Percentiles rank a stretch among this genome's conserved stretches.
Conservation (phyloP, 2,113 vertebrate species). For the Ophiodon elongatus region DNA sequence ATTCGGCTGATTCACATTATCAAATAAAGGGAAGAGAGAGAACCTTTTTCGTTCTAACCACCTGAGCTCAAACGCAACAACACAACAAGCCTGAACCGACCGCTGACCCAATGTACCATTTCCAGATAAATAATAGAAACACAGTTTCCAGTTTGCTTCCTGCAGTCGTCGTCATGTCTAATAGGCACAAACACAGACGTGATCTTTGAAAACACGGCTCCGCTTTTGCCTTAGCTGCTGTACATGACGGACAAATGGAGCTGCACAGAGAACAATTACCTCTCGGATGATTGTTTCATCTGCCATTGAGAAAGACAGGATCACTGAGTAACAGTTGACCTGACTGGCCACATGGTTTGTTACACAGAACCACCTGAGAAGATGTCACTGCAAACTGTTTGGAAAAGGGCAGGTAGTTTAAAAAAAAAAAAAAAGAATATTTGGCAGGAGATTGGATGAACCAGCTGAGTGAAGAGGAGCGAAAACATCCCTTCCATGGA, state of each 20-base stretch:
- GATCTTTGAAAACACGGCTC: constrained; percentile 15
- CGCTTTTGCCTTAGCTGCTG: neutral
- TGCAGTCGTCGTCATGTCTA: constrained; percentile 26
- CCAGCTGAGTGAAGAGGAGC: neutral
- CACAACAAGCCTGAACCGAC: constrained; percentile 25
- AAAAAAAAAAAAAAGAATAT: neutral
- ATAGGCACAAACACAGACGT: constrained; percentile 17
- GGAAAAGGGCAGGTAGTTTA: neutral
- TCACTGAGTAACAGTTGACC: neutral
- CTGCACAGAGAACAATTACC: neutral
- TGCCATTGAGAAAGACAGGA: neutral
- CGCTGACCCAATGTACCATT: constrained; percentile 40
- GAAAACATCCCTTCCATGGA: neutral
- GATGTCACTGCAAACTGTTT: neutral
- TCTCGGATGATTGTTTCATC: neutral
- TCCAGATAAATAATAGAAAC: constrained; percentile 57
- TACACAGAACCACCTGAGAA: neutral
- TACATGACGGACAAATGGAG: constrained; percentile 13
- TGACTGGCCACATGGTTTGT: neutral
- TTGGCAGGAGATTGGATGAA: neutral
- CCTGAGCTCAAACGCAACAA: constrained; percentile 9
- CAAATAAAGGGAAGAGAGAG: neutral
- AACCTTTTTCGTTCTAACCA: constrained; percentile 4
- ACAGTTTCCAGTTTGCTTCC: constrained; percentile 43
- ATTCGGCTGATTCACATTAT: neutral